Conservation (phyloP, 2,113 vertebrate genomes). For the Pseudopipra pipra region DNA sequence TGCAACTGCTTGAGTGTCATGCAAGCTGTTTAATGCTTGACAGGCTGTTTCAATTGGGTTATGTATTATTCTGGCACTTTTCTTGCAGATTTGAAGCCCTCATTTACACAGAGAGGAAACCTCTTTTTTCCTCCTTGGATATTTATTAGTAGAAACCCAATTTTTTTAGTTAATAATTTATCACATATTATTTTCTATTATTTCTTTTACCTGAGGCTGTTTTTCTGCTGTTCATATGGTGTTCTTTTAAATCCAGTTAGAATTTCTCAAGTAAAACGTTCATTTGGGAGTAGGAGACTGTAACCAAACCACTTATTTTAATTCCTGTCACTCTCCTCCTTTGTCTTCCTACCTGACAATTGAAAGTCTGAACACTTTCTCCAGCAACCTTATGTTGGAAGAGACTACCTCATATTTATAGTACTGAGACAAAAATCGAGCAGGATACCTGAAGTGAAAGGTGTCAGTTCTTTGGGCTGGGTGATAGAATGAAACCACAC, state of each 20-base stretch:
- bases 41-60: background rate
- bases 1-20: background rate
- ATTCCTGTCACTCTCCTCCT: conserved; percentile 7
- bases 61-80: background rate
- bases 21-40: background rate
- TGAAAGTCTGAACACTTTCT: conserved; percentile 22
- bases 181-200: background rate
- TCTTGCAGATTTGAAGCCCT: background rate
- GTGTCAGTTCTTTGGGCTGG: conserved; percentile 3
- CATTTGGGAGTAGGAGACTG: background rate
- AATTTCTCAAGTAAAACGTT: background rate
- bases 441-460: conserved; percentile 6
- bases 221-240: background rate
- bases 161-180: background rate
- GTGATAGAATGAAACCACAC: background rate
- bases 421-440: background rate
- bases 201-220: background rate
- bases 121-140: background rate
- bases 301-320: conserved; percentile 22
- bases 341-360: conserved; percentile 33
- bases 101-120: background rate
- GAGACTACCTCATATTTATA: background rate
- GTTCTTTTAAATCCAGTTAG: background rate
- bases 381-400: background rate
- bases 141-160: background rate